Evolutionary conservation across 2,888 invertebrate species (phyloP).

Genomic region (Gisinianus flammeolus): DNA sequence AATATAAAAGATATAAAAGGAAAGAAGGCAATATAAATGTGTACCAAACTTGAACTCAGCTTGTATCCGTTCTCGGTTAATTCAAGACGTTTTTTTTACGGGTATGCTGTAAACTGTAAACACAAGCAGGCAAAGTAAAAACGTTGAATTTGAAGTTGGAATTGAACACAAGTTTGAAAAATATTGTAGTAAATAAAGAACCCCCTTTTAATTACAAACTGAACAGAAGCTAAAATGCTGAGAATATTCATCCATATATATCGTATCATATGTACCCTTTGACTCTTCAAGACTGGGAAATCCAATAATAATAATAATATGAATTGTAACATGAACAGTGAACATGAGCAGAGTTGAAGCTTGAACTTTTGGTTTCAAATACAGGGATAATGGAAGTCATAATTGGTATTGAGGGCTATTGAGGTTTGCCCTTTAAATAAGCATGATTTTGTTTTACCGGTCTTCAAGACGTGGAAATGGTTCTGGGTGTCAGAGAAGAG

Average conservation of each 20-base stretch:
- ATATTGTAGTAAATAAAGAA: not conserved
- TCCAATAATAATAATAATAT: slow-evolving; percentile 13
- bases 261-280: slow-evolving; percentile 7
- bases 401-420: slow-evolving; percentile 30
- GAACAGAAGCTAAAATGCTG: not conserved
- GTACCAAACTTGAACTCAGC: no score
- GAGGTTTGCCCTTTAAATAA: slow-evolving; percentile 23
- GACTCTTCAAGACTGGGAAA: not conserved
- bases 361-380: slow-evolving; percentile 24
- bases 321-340: slow-evolving; percentile 18
- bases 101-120: no score
- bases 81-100: no score
- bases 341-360: not conserved
- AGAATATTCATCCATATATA: no score
- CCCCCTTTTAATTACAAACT: not conserved
- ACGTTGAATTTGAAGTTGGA: no score
- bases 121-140: no score
- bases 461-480: slow-evolving; percentile 18
- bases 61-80: no score
- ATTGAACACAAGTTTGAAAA: not conserved
- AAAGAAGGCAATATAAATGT: no score
- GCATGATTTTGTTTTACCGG: slow-evolving; percentile 5
- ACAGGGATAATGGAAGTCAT: slow-evolving; percentile 19
- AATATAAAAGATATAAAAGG: no score
- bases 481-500: not conserved